A percentile compares a stretch with the other conserved stretches of the same genome.
These are phyloP conservation scores for Parambassis ranga DNA, from an alignment of 2,797 vertebrate species.

Conservation along the genomic window DNA sequence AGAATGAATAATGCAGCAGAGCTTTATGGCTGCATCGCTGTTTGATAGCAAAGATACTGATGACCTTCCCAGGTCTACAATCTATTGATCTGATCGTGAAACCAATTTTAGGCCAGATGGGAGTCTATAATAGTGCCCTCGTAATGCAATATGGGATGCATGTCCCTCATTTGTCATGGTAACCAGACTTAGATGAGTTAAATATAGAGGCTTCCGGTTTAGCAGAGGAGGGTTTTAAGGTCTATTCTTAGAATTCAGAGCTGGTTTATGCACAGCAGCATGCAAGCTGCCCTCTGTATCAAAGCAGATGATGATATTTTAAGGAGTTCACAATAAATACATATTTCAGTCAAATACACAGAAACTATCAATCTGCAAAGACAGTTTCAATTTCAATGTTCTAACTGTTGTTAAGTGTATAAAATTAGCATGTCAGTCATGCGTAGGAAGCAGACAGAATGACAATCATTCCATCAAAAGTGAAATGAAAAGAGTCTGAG, in stretches of 20 bases:
- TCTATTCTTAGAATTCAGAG: conserved; percentile 75
- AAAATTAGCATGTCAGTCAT: conserved; percentile 23
- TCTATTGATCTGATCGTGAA: conserved; percentile 66
- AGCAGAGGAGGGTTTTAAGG: conserved; percentile 69
- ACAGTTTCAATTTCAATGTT: conserved; percentile 1
- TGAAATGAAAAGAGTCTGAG: background rate
- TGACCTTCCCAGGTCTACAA: conserved; percentile 41
- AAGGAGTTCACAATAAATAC: conserved; percentile 2
- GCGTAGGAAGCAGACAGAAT: background rate
- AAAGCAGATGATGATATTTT: conserved; percentile 40
- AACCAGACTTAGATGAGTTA: conserved; percentile 77
- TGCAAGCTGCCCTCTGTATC: conserved; percentile 45
- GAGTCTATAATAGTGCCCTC: conserved; percentile 58
- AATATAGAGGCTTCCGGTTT: conserved; percentile 78
- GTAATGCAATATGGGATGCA: conserved; percentile 73
- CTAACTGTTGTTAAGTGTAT: conserved; percentile 21
- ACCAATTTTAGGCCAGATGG: conserved; percentile 60
- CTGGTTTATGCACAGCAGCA: conserved; percentile 58
- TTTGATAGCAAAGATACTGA: conserved; percentile 56
- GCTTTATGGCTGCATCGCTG: conserved; percentile 41
- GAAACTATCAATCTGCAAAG: background rate
- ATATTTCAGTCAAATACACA: background rate
- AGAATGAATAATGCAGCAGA: conserved; percentile 38
- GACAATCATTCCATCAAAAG: conserved; percentile 10
- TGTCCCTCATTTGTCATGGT: conserved; percentile 73